A percentile compares a stretch with the other conserved stretches of the same genome.
Conservation (phyloP, 1,140 invertebrate genomes). For the Nomia melanderi region DNA sequence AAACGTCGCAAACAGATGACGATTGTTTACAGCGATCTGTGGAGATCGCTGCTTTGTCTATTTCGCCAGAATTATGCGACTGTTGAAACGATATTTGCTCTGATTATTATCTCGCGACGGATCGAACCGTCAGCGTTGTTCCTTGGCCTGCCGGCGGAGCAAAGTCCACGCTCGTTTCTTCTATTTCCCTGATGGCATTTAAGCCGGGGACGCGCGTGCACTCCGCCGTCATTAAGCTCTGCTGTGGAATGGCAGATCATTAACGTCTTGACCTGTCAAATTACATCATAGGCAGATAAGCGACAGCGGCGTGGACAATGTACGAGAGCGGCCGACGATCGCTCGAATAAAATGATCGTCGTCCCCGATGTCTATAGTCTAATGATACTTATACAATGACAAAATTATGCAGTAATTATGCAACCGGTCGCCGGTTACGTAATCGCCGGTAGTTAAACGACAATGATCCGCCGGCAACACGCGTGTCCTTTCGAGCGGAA, state of each 20-base stretch:
- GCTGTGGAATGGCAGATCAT: conserved; percentile 22
- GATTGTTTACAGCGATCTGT: neutral
- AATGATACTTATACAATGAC: neutral
- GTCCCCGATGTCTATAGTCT: neutral
- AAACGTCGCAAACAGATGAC: conserved; percentile 18
- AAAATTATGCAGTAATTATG: neutral
- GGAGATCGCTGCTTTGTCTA: neutral
- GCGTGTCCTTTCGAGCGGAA: neutral
- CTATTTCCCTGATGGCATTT: conserved; percentile 43
- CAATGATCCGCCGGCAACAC: no score
- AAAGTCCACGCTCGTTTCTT: conserved; percentile 54
- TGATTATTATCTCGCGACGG: conserved; percentile 17
- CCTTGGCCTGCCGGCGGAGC: conserved; percentile 23
- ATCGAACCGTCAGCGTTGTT: conserved; percentile 25
- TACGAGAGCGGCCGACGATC: no score
- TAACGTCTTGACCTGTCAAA: conserved; percentile 41
- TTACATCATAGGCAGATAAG: conserved; percentile 15
- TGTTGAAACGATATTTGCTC: conserved; percentile 18
- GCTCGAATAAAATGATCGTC: neutral
- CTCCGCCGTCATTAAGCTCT: conserved; percentile 36
- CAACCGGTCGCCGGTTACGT: neutral
- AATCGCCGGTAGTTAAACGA: neutral
- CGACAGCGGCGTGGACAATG: neutral
- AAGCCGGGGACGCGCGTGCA: conserved; percentile 1
- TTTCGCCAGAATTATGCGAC: conserved; percentile 5